A percentile compares a stretch with the other conserved stretches of the same genome.
These are phyloP conservation scores for Thomomys bottae DNA, from an alignment of 2,113 vertebrate species.

Conservation along the genomic window DNA sequence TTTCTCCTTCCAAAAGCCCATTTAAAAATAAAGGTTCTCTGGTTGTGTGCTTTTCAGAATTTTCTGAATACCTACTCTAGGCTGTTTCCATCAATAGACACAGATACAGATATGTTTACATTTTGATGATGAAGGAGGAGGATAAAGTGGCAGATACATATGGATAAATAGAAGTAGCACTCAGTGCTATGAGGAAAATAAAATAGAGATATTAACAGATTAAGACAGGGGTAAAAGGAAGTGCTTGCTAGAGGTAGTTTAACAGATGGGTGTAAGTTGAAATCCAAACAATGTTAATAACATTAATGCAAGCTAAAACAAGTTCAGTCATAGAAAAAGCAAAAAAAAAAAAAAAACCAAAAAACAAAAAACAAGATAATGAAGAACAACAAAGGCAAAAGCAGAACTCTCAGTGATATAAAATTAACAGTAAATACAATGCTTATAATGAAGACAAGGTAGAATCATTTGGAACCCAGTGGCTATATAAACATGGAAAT, in stretches of 20 bases:
- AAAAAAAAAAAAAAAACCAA: no score
- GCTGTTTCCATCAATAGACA: not conserved
- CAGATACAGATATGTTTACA: not conserved
- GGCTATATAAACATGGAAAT: not conserved
- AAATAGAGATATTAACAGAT: not conserved
- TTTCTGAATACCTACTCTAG: not conserved
- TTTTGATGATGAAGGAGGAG: not conserved
- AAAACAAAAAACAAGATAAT: no score
- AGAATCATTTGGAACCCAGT: not conserved
- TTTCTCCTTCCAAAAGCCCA: not conserved
- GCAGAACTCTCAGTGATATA: not conserved
- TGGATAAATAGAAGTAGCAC: not conserved
- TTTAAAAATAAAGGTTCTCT: not conserved
- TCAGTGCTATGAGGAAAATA: not conserved
- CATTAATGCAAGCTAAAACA: not conserved
- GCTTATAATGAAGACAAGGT: not conserved
- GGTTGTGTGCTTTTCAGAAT: not conserved
- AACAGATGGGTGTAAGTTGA: not conserved
- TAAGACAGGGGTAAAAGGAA: not conserved
- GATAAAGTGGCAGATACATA: not conserved
- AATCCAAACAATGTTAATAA: not conserved
- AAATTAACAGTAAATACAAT: not conserved
- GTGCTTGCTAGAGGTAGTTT: not conserved
- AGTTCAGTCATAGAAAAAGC: not conserved
- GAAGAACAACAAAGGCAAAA: not conserved